Evolutionary conservation across 1,140 invertebrate species (phyloP).

Genomic region (Papilio polyxenes): DNA sequence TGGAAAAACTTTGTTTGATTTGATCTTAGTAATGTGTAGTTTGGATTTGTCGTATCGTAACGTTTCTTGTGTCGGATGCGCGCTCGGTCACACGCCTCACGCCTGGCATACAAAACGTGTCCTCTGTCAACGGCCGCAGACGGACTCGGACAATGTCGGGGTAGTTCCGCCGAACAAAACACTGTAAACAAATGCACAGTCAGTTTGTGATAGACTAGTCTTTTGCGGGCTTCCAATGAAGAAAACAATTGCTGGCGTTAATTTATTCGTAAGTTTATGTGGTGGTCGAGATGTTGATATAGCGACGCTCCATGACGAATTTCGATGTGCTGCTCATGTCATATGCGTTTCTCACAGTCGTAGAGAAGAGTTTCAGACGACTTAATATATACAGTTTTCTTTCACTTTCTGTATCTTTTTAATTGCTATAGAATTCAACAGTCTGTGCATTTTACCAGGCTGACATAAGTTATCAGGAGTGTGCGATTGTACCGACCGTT

Average conservation of each 20-base stretch:
- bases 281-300: not conserved
- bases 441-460: slow-evolving; percentile 50
- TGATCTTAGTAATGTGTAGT: not conserved
- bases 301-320: not conserved
- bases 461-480: slow-evolving; percentile 41
- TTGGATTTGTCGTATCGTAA: not conserved
- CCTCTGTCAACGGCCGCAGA: not conserved
- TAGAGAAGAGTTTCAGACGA: not conserved
- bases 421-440: slow-evolving; percentile 41
- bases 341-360: not conserved
- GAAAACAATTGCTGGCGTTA: not conserved
- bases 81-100: not conserved
- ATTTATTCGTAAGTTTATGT: not conserved
- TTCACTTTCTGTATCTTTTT: not conserved
- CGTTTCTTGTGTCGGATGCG: not conserved
- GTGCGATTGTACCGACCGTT: slow-evolving; percentile 33
- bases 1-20: not conserved
- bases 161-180: not conserved
- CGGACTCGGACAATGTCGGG: not conserved
- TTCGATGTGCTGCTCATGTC: not conserved
- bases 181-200: not conserved
- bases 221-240: not conserved
- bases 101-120: not conserved
- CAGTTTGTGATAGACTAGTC: not conserved
- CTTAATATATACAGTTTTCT: too few species aligned